These are phyloP conservation scores for Scylla paramamosain DNA, from an alignment of 1,140 invertebrate genomes.

Conservation along the genomic window DNA sequence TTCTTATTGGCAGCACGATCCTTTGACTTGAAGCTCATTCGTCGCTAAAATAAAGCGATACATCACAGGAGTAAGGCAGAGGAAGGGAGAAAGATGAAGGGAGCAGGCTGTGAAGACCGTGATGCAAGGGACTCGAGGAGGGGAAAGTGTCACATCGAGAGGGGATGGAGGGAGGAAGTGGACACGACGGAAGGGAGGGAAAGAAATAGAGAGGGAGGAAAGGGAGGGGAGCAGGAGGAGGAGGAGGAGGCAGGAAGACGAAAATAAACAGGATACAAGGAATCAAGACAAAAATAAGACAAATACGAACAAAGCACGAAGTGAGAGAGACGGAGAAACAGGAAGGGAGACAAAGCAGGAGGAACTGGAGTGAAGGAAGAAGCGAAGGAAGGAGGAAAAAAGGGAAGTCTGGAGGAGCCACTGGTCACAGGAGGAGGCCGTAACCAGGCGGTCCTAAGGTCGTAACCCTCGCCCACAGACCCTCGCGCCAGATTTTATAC, in stretches of 20 bases:
- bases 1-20: no score
- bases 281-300: background rate
- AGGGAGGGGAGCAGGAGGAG: background rate
- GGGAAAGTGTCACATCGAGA: background rate
- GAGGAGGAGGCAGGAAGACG: background rate
- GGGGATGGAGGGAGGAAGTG: background rate
- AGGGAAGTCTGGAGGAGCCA: slow-evolving; percentile 36
- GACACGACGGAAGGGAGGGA: background rate
- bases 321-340: background rate
- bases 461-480: slow-evolving; percentile 54
- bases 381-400: background rate
- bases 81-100: background rate
- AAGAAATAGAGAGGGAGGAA: background rate
- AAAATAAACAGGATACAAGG: background rate
- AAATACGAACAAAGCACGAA: background rate
- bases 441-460: slow-evolving; percentile 37
- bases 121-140: background rate
- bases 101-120: background rate
- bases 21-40: no score
- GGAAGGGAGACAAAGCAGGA: slow-evolving; percentile 37
- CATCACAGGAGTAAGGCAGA: no score
- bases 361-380: background rate
- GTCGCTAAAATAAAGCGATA: no score
- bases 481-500: slow-evolving; percentile 45
- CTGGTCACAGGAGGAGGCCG: slow-evolving; percentile 51